Percentiles rank a stretch among this genome's conserved stretches.
Conservation (phyloP, 2,113 vertebrate species). For the Scatophagus argus region DNA sequence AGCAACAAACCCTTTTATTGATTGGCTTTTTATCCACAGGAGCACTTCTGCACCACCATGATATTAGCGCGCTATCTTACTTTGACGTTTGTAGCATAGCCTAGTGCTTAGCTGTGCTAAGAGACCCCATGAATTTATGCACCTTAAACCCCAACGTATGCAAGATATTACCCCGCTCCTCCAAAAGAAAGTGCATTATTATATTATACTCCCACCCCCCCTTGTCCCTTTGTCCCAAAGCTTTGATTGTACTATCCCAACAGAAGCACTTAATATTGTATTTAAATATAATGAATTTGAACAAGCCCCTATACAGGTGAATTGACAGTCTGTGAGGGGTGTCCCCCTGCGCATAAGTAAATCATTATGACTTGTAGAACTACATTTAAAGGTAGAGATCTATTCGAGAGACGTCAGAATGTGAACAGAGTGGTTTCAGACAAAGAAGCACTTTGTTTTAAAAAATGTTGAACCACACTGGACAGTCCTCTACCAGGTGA, state of each 20-base stretch:
- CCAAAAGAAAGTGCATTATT: conserved; percentile 59
- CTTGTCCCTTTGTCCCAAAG: conserved; percentile 58
- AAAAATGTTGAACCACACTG: conserved; percentile 78
- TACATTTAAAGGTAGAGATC: conserved; percentile 76
- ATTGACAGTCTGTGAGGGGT: conserved; percentile 53
- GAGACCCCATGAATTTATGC: conserved; percentile 76
- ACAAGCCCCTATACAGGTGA: conserved; percentile 59
- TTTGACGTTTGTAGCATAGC: conserved; percentile 78
- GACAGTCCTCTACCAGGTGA: conserved; percentile 76
- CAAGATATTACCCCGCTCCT: conserved; percentile 66
- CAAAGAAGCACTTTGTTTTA: conserved; percentile 82
- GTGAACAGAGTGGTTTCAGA: conserved; percentile 82
- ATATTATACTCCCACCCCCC: conserved; percentile 39
- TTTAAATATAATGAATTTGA: conserved; percentile 68
- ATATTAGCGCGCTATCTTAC: conserved; percentile 64
- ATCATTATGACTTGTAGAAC: conserved; percentile 72
- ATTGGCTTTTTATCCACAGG: conserved; percentile 70
- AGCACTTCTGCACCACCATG: conserved; percentile 67
- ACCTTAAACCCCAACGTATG: conserved; percentile 84
- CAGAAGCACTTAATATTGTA: conserved; percentile 80
- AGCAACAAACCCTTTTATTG: conserved; percentile 49
- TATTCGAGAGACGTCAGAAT: conserved; percentile 82
- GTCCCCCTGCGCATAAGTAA: conserved; percentile 41
- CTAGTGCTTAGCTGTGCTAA: conserved; percentile 72
- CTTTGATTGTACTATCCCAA: conserved; percentile 81